A percentile compares a stretch with the other conserved stretches of the same genome.
phyloP scores from a whole-genome alignment of 2,797 vertebrate genomes.

The Darevskia nairensis region DNA sequence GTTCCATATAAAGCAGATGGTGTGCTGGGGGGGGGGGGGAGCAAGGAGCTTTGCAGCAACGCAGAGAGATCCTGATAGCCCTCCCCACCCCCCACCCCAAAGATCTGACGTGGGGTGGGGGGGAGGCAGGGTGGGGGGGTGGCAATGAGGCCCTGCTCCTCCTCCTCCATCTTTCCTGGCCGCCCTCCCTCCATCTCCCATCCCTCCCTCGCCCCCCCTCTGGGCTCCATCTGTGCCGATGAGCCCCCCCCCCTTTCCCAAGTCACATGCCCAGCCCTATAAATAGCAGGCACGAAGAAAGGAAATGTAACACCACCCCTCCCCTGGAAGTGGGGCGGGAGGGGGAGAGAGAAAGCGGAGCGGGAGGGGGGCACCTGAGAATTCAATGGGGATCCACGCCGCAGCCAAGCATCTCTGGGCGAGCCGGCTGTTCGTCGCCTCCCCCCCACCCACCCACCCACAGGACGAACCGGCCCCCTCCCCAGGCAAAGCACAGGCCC shows the following conservation, averaged over 20 bases:
- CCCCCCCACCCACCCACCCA: no score
- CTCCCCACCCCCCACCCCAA: neutral
- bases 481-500: neutral
- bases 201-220: no score
- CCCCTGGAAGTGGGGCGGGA: neutral
- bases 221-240: neutral
- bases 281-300: constrained; percentile 3
- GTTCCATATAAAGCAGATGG: neutral
- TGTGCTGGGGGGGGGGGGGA: no score
- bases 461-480: no score
- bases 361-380: neutral
- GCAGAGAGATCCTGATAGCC: neutral
- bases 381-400: no score
- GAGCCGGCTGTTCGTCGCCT: neutral
- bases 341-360: neutral
- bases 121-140: no score
- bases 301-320: neutral
- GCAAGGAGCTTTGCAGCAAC: neutral
- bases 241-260: neutral
- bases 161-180: no score
- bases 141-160: no score
- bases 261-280: constrained; percentile 26
- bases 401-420: neutral
- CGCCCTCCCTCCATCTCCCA: no score
- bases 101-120: no score